These are phyloP conservation scores for Anthopleura xanthogrammica DNA, from an alignment of 92 coral and sea anemone species.

Conservation along the genomic window DNA sequence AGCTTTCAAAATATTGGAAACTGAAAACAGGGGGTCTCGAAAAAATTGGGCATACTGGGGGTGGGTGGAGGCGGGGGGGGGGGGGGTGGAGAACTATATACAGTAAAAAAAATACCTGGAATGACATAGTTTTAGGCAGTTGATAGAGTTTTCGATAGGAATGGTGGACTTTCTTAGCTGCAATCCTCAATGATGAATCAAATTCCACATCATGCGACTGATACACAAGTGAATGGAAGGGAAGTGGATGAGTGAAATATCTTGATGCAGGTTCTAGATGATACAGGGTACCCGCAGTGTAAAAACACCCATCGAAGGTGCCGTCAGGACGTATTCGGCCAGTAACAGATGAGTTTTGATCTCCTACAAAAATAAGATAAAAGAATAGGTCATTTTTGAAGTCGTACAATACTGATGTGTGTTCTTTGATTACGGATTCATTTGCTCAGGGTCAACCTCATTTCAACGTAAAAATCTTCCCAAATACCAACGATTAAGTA, in stretches of 20 bases:
- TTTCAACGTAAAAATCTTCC: too few relatives aligned
- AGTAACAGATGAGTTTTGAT: slow-evolving; percentile 54
- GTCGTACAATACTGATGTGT: too few relatives aligned
- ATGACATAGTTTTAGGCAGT: not conserved
- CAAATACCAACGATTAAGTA: too few relatives aligned
- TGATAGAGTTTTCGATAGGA: not conserved
- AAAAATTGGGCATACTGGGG: too few relatives aligned
- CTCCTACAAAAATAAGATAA: slow-evolving; percentile 38
- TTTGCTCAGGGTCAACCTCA: too few relatives aligned
- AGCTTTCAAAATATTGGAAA: too few relatives aligned
- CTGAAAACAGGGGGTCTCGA: too few relatives aligned
- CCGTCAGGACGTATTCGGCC: slow-evolving; percentile 63
- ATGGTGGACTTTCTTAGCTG: slow-evolving; percentile 8
- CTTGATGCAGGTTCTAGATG: slow-evolving; percentile 68
- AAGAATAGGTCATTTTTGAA: too few relatives aligned
- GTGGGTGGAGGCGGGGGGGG: too few relatives aligned
- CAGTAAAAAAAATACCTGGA: not conserved
- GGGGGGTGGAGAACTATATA: too few relatives aligned
- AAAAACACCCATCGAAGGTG: slow-evolving; percentile 71
- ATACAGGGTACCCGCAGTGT: slow-evolving; percentile 43
- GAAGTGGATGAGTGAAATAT: slow-evolving; percentile 28
- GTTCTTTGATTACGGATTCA: too few relatives aligned
- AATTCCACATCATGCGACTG: slow-evolving; percentile 46
- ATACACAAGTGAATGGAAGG: slow-evolving; percentile 68
- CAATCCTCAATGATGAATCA: slow-evolving; percentile 18